These are phyloP conservation scores for Gastrophryne carolinensis DNA, from an alignment of 2,797 vertebrate species.

Conservation along the genomic window DNA sequence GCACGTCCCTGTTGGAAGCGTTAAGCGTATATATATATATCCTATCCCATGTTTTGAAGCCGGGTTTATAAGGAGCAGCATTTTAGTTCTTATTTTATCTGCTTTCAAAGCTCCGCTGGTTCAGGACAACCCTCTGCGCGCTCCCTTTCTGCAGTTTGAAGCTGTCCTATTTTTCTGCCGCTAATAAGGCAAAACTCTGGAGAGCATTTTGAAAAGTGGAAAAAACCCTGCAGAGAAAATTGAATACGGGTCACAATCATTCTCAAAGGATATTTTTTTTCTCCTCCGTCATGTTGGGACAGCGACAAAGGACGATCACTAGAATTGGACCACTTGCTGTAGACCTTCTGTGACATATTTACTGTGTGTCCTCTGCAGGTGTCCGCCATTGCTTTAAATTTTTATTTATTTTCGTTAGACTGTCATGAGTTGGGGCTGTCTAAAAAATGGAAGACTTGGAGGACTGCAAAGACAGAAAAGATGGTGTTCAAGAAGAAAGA, in stretches of 20 bases:
- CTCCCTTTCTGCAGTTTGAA: background rate
- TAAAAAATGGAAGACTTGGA: too few relatives aligned
- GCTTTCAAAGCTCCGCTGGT: too few relatives aligned
- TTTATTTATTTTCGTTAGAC: too few relatives aligned
- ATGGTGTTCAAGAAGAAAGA: too few relatives aligned
- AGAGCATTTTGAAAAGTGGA: background rate
- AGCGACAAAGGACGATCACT: background rate
- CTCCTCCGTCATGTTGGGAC: background rate
- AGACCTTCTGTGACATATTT: background rate
- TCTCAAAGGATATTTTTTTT: background rate
- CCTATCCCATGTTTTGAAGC: too few relatives aligned
- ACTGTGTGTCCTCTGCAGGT: background rate
- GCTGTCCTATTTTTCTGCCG: background rate
- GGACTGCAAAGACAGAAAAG: too few relatives aligned
- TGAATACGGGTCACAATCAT: background rate
- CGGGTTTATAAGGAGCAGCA: too few relatives aligned
- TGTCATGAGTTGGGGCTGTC: too few relatives aligned
- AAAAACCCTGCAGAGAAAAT: background rate
- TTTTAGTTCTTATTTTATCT: too few relatives aligned
- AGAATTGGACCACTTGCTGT: background rate
- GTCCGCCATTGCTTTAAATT: too few relatives aligned
- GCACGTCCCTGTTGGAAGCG: too few relatives aligned
- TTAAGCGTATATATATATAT: too few relatives aligned
- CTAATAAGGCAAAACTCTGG: constrained; percentile 2
- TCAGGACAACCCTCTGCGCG: background rate